phyloP scores from a whole-genome alignment of 2,113 vertebrate genomes.

The Gymnarchus niloticus region DNA sequence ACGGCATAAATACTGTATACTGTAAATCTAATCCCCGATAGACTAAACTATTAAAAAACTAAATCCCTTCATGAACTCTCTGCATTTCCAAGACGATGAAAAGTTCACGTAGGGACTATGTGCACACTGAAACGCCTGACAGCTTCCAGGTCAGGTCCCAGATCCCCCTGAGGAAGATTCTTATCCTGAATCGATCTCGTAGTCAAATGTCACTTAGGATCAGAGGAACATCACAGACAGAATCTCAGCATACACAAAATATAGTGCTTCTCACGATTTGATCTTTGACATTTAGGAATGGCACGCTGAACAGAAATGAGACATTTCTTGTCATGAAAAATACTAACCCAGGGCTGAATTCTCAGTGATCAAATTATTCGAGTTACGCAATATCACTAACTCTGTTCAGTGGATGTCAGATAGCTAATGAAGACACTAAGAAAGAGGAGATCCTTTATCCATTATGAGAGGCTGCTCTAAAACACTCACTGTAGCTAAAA shows the following conservation, averaged over 20 bases:
- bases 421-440: background rate
- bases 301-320: background rate
- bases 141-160: background rate
- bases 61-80: too few species aligned
- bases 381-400: background rate
- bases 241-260: background rate
- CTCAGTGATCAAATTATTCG: background rate
- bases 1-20: background rate
- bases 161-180: too few species aligned
- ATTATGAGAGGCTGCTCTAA: background rate
- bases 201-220: background rate
- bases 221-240: background rate
- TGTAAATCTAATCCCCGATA: background rate
- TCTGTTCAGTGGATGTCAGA: background rate
- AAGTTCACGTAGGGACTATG: background rate
- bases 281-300: background rate
- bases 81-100: too few species aligned
- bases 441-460: background rate
- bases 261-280: background rate
- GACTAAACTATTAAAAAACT: too few species aligned
- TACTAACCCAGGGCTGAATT: background rate
- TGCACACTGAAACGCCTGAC: background rate
- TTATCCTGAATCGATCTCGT: background rate
- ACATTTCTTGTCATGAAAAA: background rate
- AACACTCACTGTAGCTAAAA: background rate